These are phyloP conservation scores for Hypomecis punctinalis DNA, from an alignment of 2,888 invertebrate genomes.

Conservation along the genomic window DNA sequence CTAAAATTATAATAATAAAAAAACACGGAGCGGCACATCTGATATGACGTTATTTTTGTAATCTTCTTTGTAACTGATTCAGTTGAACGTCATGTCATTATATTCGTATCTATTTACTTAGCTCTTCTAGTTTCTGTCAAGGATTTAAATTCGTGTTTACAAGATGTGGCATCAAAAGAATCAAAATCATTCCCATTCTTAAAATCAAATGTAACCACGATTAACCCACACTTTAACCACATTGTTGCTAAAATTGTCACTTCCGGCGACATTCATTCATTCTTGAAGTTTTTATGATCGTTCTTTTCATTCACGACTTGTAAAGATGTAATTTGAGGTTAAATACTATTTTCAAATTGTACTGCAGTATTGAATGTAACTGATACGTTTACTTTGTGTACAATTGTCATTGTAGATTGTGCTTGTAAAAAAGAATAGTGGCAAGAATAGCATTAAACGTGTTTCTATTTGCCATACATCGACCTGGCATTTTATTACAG, in stretches of 20 bases:
- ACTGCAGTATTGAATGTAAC: constrained; percentile 18
- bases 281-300: constrained; percentile 5
- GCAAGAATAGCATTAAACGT: no score
- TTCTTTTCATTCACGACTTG: constrained; percentile 13
- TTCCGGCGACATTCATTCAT: constrained; percentile 41
- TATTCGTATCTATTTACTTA: no score
- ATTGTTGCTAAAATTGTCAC: constrained; percentile 38
- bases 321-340: constrained; percentile 28
- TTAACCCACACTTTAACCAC: constrained; percentile 30
- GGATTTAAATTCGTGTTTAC: constrained; percentile 11
- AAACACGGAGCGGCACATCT: no score
- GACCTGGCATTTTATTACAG: no score
- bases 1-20: no score
- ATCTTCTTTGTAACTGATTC: no score
- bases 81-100: no score
- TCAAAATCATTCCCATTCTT: constrained; percentile 7
- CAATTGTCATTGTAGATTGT: no score
- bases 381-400: constrained; percentile 9
- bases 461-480: no score
- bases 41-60: no score
- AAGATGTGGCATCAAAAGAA: constrained; percentile 16
- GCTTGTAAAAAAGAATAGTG: no score
- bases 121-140: neutral
- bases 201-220: constrained; percentile 12
- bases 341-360: constrained; percentile 26